Percentiles rank a stretch among this genome's conserved stretches.
phyloP scores from a whole-genome alignment of 2,113 vertebrate species.

The Campylomormyrus tamandua region DNA sequence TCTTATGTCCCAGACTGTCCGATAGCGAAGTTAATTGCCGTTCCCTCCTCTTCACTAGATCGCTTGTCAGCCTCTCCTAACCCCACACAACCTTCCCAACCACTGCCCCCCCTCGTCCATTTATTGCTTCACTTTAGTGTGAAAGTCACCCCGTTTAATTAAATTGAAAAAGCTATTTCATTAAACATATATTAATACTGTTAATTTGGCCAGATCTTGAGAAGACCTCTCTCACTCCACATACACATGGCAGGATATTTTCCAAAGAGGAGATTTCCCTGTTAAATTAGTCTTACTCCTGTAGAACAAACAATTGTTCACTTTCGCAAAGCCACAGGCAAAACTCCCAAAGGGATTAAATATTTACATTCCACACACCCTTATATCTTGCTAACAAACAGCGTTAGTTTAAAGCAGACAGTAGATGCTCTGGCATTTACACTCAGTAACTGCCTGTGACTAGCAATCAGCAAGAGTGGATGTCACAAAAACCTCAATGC shows the following conservation, averaged over 20 bases:
- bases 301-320: not conserved
- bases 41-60: not conserved
- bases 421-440: not conserved
- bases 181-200: slow-evolving; percentile 12
- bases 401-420: slow-evolving; percentile 9
- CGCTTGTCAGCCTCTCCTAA: not conserved
- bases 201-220: not conserved
- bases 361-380: slow-evolving; percentile 16
- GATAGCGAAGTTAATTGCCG: slow-evolving; percentile 1
- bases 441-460: not conserved
- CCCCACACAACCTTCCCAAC: not conserved
- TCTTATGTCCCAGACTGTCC: slow-evolving; percentile 9
- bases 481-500: not conserved
- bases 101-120: not conserved
- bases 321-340: not conserved
- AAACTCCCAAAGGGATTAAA: not conserved
- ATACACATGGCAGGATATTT: not conserved
- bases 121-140: slow-evolving; percentile 10
- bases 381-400: not conserved
- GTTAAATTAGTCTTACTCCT: not conserved
- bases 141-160: not conserved
- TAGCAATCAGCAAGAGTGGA: not conserved
- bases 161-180: slow-evolving; percentile 6
- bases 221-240: not conserved
- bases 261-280: not conserved